A percentile compares a stretch with the other conserved stretches of the same genome.
phyloP scores from a whole-genome alignment of 2,888 invertebrate genomes.

The Apamea monoglypha region DNA sequence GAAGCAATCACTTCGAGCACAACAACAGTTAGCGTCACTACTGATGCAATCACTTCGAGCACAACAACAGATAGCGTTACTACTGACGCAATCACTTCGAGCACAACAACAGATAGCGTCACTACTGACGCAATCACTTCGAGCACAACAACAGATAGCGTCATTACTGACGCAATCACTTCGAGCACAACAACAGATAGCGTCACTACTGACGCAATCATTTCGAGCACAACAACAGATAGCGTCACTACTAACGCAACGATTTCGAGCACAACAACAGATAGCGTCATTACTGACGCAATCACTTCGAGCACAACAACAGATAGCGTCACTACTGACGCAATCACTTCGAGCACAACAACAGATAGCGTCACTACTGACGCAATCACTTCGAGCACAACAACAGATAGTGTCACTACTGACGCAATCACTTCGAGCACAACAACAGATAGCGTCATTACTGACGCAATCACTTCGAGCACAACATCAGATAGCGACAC shows the following conservation, averaged over 20 bases:
- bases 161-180: slow-evolving; percentile 8
- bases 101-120: too few species aligned
- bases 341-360: background rate
- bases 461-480: too few species aligned
- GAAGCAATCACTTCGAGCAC: too few species aligned
- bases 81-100: too few species aligned
- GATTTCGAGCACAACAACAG: background rate
- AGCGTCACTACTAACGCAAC: slow-evolving; percentile 10
- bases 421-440: background rate
- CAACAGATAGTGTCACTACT: too few species aligned
- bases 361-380: background rate
- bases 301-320: background rate
- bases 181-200: background rate
- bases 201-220: slow-evolving; percentile 12
- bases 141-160: too few species aligned
- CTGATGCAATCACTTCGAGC: background rate
- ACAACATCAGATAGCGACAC: too few species aligned
- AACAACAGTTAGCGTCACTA: too few species aligned
- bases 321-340: too few species aligned
- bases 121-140: background rate
- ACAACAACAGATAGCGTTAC: background rate
- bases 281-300: slow-evolving; percentile 6
- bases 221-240: background rate
- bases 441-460: slow-evolving; percentile 1
- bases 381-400: too few species aligned